Percentiles rank a stretch among this genome's conserved stretches.
These are phyloP conservation scores for Ectemnius continuus DNA, from an alignment of 2,888 invertebrate species.

Conservation along the genomic window DNA sequence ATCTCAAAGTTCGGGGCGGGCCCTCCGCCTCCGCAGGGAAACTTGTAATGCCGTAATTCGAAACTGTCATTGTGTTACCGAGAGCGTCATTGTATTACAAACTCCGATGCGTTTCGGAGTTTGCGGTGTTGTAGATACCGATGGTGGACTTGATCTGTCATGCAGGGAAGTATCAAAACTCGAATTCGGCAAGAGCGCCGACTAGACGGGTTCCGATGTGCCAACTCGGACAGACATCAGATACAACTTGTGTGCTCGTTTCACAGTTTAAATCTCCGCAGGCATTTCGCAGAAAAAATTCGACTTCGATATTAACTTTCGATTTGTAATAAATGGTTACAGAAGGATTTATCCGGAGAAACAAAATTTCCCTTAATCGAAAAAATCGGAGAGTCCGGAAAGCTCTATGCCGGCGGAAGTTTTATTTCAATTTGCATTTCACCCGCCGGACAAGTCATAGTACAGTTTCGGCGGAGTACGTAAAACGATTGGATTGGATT, in stretches of 20 bases:
- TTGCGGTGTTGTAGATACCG: conserved; percentile 18
- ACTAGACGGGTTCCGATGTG: no score
- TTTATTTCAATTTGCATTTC: background rate
- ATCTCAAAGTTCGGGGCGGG: conserved; percentile 44
- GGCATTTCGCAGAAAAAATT: no score
- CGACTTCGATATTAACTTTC: no score
- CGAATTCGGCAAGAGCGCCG: background rate
- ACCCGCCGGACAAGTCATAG: background rate
- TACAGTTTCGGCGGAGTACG: background rate
- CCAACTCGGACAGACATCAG: no score
- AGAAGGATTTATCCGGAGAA: background rate
- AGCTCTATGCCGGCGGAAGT: background rate
- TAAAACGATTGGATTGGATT: conserved; percentile 5
- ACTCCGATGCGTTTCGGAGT: conserved; percentile 33
- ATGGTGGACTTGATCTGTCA: conserved; percentile 6
- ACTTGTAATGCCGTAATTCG: conserved; percentile 65
- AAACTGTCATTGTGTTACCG: conserved; percentile 65
- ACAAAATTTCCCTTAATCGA: background rate
- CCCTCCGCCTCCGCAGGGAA: conserved; percentile 35
- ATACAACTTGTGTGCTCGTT: no score
- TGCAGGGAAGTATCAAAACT: conserved; percentile 17
- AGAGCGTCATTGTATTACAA: conserved; percentile 40
- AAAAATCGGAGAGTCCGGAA: background rate
- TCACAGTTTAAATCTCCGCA: no score
- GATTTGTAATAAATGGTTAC: background rate